Evolutionary conservation across 2,113 vertebrate genomes (phyloP), one percentile per base, ranked within the genome.

Genomic region (Agapornis roseicollis): DNA sequence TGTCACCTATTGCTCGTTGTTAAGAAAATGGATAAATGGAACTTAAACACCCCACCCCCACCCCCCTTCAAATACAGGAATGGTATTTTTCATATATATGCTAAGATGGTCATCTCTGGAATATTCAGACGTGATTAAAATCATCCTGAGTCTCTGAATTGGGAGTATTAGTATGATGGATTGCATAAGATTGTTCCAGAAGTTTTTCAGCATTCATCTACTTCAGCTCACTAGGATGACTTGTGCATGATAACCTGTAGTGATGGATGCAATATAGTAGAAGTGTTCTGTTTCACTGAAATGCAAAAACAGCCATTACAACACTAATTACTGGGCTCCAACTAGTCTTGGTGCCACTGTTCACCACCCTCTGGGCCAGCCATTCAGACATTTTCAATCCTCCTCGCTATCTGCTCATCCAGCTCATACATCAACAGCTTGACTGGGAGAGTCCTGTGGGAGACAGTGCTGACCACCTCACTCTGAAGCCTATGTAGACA

Each of bases 371-470:
- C 58, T 61, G 64, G 80, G 72, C 44, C 71, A 65, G 53, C 76
- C 89, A 49, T 91, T 91, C 44, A 13, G 15, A 44, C 76, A 23
- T 80, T 87, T 60, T 61, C 85, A 85, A 60, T 50, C 83, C 76
- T 76, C 70, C 49, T 88, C 72, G n/a, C 72, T 41, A 23, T 41
- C 81, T 66, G 78, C 60, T 90, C 89, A 73, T 95, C 50, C 46
- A 82, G 44, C 46, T 86, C 77, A 73, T 77, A 42, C 70, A 93
- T 90, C 64, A 80, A 16, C 80, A 80, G 80, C 49, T 77, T 86
- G 44, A 31, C 58, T 66, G 0, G 11, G 46, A 41, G 55, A n/a
- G 20, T 61, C 68, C 49, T 20, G 10, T 0, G 2, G 28, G 60
- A 78, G 49, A 39, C 37, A 31, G 69, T 28, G 55, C 46, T 49